Percentiles rank a stretch among this genome's conserved stretches.
phyloP scores from a whole-genome alignment of 2,113 vertebrate species.

The Vulpes lagopus region DNA sequence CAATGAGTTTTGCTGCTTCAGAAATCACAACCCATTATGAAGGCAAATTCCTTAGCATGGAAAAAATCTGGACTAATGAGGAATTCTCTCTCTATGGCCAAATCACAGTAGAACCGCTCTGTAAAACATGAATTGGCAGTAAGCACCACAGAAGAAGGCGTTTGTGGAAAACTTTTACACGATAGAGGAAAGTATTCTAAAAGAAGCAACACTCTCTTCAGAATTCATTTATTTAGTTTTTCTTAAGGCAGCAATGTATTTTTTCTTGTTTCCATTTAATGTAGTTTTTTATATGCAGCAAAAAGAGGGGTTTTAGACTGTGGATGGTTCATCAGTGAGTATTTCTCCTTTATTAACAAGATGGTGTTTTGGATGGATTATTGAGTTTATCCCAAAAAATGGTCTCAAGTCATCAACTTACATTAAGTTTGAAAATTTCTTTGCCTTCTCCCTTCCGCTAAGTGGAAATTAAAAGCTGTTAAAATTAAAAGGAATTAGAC shows the following conservation, averaged over 20 bases:
- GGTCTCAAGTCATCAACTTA: not conserved
- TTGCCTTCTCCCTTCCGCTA: not conserved
- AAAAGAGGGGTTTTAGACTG: not conserved
- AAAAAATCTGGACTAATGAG: not conserved
- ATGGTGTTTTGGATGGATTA: not conserved
- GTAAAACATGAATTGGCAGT: not conserved
- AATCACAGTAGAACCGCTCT: conserved; percentile 2
- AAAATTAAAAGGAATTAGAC: not conserved
- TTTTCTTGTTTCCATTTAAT: not conserved
- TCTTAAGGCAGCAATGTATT: not conserved
- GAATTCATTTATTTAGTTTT: not conserved
- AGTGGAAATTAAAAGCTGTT: not conserved
- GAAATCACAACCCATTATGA: not conserved
- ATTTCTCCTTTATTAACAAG: not conserved
- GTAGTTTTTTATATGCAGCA: not conserved
- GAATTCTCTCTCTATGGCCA: not conserved
- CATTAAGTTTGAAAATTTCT: not conserved
- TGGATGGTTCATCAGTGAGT: not conserved
- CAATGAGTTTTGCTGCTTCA: not conserved
- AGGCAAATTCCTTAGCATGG: not conserved
- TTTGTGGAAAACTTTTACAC: not conserved
- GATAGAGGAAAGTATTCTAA: not conserved
- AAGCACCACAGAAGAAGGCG: not conserved
- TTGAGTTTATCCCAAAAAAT: not conserved
- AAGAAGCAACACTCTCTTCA: not conserved